A percentile compares a stretch with the other conserved stretches of the same genome.
phyloP scores from a whole-genome alignment of 2,888 invertebrate species.

The Atrina japonica region DNA sequence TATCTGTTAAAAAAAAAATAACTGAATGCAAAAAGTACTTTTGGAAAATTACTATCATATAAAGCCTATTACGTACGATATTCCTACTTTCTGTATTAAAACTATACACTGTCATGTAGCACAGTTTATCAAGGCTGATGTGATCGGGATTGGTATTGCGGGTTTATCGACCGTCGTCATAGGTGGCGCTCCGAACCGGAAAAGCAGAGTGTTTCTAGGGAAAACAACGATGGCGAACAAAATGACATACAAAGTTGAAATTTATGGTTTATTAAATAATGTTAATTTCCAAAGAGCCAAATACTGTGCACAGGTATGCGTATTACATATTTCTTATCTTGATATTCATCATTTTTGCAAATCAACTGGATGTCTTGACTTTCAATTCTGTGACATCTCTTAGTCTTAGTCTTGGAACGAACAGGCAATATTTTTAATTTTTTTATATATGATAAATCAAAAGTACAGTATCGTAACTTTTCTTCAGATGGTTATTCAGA shows the following conservation, averaged over 20 bases:
- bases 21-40: too few species aligned
- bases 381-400: too few species aligned
- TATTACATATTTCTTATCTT: not conserved
- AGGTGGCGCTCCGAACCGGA: not conserved
- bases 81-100: too few species aligned
- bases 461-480: too few species aligned
- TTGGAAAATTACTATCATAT: too few species aligned
- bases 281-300: constrained; percentile 75
- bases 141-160: constrained; percentile 12
- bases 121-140: not conserved
- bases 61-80: too few species aligned
- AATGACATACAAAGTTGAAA: constrained; percentile 55
- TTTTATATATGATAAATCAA: too few species aligned
- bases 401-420: too few species aligned
- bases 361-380: not conserved
- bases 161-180: not conserved
- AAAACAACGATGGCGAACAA: constrained; percentile 70
- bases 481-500: too few species aligned
- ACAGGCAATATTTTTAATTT: too few species aligned
- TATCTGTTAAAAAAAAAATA: too few species aligned
- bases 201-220: constrained; percentile 60
- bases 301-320: constrained; percentile 77
- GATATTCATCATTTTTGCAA: not conserved
- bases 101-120: too few species aligned
- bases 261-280: constrained; percentile 76